phyloP scores from a whole-genome alignment of 2,797 vertebrate genomes.

The Silurus aristotelis region DNA sequence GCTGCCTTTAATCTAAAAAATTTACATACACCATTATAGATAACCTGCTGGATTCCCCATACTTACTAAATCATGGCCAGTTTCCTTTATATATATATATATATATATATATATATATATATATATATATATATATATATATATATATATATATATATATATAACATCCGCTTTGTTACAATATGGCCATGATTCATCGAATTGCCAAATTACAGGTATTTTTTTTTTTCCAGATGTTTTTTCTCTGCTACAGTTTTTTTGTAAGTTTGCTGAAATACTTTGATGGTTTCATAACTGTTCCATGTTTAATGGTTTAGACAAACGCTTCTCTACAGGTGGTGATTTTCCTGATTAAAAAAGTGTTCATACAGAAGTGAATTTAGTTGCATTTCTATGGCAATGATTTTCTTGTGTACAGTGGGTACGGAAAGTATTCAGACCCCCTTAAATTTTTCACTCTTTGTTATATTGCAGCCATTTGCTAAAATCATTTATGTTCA shows the following conservation, averaged over 20 bases:
- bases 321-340: accelerated
- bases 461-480: too few relatives aligned
- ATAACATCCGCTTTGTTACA: neutral
- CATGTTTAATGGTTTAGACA: neutral
- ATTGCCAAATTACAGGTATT: neutral
- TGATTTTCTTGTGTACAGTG: neutral
- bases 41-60: neutral
- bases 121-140: neutral
- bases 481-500: too few relatives aligned
- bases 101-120: neutral
- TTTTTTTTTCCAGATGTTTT: too few relatives aligned
- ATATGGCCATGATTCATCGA: neutral
- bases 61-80: neutral
- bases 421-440: too few relatives aligned
- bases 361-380: neutral
- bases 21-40: neutral
- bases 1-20: neutral
- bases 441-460: too few relatives aligned
- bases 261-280: neutral
- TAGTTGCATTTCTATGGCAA: neutral
- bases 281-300: neutral
- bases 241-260: too few relatives aligned
- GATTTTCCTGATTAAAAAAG: neutral
- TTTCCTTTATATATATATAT: neutral
- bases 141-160: neutral